Base-by-base conservation (phyloP, 1,140 invertebrate species). In the Drosophila insularis region DNA sequence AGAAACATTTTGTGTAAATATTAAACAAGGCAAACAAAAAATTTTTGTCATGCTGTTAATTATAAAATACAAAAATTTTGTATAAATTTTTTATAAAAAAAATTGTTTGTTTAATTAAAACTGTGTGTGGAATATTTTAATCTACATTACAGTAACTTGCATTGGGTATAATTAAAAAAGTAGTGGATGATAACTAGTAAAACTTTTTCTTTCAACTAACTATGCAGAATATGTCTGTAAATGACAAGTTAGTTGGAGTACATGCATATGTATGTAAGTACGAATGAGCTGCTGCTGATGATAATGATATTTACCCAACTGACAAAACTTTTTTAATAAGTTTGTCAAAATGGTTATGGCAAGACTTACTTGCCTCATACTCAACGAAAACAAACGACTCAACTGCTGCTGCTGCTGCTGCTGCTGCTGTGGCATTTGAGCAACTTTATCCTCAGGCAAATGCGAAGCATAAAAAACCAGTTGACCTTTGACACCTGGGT, bases 321-420 rank as follows among this genome's bases (percentile, higher is more conserved):
- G 63, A 67, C 64, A 87, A 27, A 86, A 86, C 75, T 86, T 86
- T 86, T 89, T 86, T 86, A 86, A 86, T 86, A 86, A 86, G 82
- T 87, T 86, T 86, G 78, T 86, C 71, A 86, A 85, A 85, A 86
- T 70, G 80, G 69, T 68, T 35, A 10, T 62, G 67, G 63, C 60
- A 39, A 62, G 58, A 39, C 64, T 35, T 64, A 39, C 64, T 35
- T 64, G 58, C 40, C 62, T 37, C 27, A 27, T 27, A 27, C 27
- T 27, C 17, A 31, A 50, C 40, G 37, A 40, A 21, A 19, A 61
- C 56, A 37, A 37, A 55, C 66, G 70, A 62, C 66, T 71, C 53
- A 43, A 59, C 75, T 35, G 32, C 32, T 35, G 32, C 32, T 35
- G 32, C 63, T 39, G 32, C 32, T 35, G 32, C 63, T 39, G 64